Percentiles rank a stretch among this genome's conserved stretches.
phyloP scores from a whole-genome alignment of 1,140 invertebrate species.

The Pseudomyrmex flavicornis region DNA sequence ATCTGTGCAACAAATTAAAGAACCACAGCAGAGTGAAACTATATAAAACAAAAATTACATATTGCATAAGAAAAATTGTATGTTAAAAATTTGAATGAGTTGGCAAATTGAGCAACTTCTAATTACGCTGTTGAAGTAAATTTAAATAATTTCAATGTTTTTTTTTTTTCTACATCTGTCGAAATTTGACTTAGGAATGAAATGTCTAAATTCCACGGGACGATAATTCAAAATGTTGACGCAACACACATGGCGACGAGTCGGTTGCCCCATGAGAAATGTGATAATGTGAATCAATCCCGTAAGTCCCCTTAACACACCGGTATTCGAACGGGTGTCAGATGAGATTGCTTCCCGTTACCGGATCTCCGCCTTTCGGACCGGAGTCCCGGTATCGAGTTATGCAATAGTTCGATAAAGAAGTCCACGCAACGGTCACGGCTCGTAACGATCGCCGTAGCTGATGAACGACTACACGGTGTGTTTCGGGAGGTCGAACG shows the following conservation, averaged over 20 bases:
- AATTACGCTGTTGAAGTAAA: too few relatives aligned
- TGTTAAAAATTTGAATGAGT: too few relatives aligned
- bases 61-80: neutral
- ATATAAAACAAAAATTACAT: neutral
- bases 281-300: neutral
- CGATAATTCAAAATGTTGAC: neutral
- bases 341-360: constrained; percentile 35
- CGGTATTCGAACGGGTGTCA: neutral
- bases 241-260: neutral
- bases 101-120: too few relatives aligned
- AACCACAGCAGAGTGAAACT: neutral
- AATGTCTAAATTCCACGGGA: too few relatives aligned
- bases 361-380: neutral
- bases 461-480: neutral
- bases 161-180: too few relatives aligned
- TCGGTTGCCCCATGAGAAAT: neutral
- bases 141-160: too few relatives aligned
- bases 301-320: neutral
- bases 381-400: constrained; percentile 7
- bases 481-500: constrained; percentile 39
- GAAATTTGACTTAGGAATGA: too few relatives aligned
- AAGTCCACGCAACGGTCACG: neutral
- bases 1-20: neutral
- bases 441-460: neutral
- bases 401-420: constrained; percentile 61